These are phyloP conservation scores for Vicugna pacos DNA, from an alignment of 2,113 vertebrate genomes.

Conservation along the genomic window DNA sequence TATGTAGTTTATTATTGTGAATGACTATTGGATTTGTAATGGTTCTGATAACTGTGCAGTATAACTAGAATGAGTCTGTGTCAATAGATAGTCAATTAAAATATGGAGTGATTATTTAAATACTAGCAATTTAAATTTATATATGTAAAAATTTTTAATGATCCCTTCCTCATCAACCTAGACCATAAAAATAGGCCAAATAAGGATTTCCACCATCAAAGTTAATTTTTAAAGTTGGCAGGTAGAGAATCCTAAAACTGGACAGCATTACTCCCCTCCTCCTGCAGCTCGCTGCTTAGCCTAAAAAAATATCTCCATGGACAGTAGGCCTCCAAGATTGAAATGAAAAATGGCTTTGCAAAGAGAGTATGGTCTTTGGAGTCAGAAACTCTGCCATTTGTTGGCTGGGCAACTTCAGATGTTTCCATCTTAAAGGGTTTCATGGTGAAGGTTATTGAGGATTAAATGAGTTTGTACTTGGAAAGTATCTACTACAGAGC, in stretches of 20 bases:
- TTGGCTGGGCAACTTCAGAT: background rate
- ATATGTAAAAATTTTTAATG: background rate
- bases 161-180: background rate
- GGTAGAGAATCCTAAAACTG: background rate
- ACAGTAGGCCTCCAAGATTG: background rate
- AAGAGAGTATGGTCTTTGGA: background rate
- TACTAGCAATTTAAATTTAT: constrained; percentile 7
- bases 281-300: background rate
- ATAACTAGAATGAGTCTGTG: background rate
- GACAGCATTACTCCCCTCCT: background rate
- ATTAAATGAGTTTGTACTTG: background rate
- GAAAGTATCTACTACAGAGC: background rate
- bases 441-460: background rate
- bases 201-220: background rate
- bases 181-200: background rate
- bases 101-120: background rate
- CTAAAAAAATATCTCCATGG: background rate
- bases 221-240: background rate
- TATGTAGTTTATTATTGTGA: background rate
- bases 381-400: background rate
- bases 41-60: background rate
- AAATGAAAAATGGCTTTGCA: background rate
- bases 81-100: background rate
- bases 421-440: background rate
- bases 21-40: background rate